Base-by-base conservation (phyloP, 2,113 vertebrate species). In the Forbesichthys agassizii region DNA sequence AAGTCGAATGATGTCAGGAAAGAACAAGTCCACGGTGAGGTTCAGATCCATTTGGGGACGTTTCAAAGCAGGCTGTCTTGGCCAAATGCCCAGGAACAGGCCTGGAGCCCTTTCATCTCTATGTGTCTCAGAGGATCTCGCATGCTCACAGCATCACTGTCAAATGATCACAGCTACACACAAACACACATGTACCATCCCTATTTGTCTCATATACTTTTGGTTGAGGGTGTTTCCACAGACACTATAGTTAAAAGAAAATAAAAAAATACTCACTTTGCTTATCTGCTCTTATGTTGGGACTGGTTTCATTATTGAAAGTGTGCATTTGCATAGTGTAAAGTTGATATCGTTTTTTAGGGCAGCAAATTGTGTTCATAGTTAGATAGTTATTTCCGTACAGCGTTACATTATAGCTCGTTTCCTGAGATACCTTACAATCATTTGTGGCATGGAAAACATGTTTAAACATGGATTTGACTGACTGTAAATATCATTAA, bases 41-140 rank as follows among this genome's bases (percentile, higher is more conserved):
- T 76, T 73, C n/a, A 18, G 67, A 75, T 69, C 74, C 48, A 80
- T 76, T 20, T 42, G 36, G 58, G 47, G 62, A 67, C 48, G 77
- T 66, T 87, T 87, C 66, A 85, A 82, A 86, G 79, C 72, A 52
- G 80, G 68, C 55, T 14, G 65, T 69, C 16, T 68, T 84, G 86
- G 82, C 78, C 68, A 49, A 48, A 12, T 1, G 62, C 73, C 80
- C 71, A 59, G 78, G 57, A 78, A 62, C 69, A 71, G 42, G 51
- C 77, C 61, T 52, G 67, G 55, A 70, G 71, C 27, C 54, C 81
- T 84, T 85, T 81, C 68, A 84, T 88, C 76, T 78, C 56, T 52
- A 48, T 46, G 53, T 16, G 20, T 67, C 77, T 61, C 9, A 65
- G 72, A 69, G 63, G 52, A 68, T 74, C 69, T 76, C 66, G 46